Evolutionary conservation across 1,140 invertebrate species (phyloP).

Genomic region (Pogonomyrmex californicus): DNA sequence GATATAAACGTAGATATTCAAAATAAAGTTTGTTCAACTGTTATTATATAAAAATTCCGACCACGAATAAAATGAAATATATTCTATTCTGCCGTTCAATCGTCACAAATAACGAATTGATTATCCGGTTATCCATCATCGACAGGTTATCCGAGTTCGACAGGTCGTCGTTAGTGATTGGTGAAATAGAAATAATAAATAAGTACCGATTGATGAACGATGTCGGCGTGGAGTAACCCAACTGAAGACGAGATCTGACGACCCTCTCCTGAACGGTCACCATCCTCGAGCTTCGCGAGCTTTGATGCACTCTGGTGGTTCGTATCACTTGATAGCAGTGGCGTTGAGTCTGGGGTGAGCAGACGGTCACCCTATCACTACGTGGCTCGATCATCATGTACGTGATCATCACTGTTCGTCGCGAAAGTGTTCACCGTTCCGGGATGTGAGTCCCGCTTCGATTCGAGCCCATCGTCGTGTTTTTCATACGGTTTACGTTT

Average conservation of each 20-base stretch:
- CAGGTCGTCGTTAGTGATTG: constrained; percentile 2
- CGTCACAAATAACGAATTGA: background rate
- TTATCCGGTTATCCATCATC: background rate
- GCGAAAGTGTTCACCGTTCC: constrained; percentile 53
- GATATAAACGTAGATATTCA: background rate
- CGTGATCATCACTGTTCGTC: constrained; percentile 74
- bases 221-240: constrained; percentile 86
- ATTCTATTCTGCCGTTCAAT: background rate
- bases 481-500: constrained; percentile 13
- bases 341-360: constrained; percentile 74
- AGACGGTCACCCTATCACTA: constrained; percentile 74
- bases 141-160: background rate
- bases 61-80: background rate
- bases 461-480: constrained; percentile 28
- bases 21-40: no score
- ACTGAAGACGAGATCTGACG: constrained; percentile 84
- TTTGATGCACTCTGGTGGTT: constrained; percentile 84
- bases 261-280: constrained; percentile 86
- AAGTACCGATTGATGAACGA: constrained; percentile 85
- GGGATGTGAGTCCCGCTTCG: constrained; percentile 9
- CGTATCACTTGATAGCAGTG: constrained; percentile 85
- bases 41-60: background rate
- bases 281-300: constrained; percentile 81
- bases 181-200: constrained; percentile 52
- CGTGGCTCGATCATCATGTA: constrained; percentile 85